Evolutionary conservation across 2,888 invertebrate genomes (phyloP).

Genomic region (Merodon equestris): DNA sequence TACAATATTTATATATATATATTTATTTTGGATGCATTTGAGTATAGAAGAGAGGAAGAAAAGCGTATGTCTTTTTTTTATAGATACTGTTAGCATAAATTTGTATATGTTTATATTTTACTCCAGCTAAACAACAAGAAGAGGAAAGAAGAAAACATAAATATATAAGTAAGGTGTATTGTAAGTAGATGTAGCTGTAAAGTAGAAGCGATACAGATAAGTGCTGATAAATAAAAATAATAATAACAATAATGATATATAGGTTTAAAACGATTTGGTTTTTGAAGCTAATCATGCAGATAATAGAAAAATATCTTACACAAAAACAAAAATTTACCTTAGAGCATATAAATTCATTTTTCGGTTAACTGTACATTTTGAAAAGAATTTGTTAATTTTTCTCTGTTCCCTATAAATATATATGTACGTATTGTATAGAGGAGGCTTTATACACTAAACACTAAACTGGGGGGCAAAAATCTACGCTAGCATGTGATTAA

Average conservation of each 20-base stretch:
- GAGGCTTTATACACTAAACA: too few species aligned
- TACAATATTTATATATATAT: slow-evolving; percentile 69
- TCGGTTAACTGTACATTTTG: too few species aligned
- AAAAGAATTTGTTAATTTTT: too few species aligned
- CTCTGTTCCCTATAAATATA: too few species aligned
- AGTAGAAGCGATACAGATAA: slow-evolving; percentile 42
- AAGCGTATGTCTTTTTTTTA: slow-evolving; percentile 51
- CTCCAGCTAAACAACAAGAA: slow-evolving; percentile 69
- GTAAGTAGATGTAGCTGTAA: slow-evolving; percentile 52
- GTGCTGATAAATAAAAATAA: slow-evolving; percentile 47
- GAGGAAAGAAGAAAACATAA: slow-evolving; percentile 65
- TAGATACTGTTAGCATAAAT: slow-evolving; percentile 65
- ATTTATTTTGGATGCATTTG: slow-evolving; percentile 68
- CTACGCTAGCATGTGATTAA: slow-evolving; percentile 17
- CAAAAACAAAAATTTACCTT: slow-evolving; percentile 3
- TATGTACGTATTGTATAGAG: too few species aligned
- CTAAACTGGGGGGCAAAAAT: neutral
- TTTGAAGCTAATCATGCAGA: slow-evolving; percentile 35
- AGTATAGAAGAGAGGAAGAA: slow-evolving; percentile 68
- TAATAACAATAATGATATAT: slow-evolving; percentile 1
- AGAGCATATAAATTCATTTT: too few species aligned
- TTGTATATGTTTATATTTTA: slow-evolving; percentile 50
- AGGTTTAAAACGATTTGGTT: neutral
- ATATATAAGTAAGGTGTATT: slow-evolving; percentile 64
- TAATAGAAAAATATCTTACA: slow-evolving; percentile 9